These are phyloP conservation scores for Squalus acanthias DNA, from an alignment of 2,797 vertebrate species.

Conservation along the genomic window DNA sequence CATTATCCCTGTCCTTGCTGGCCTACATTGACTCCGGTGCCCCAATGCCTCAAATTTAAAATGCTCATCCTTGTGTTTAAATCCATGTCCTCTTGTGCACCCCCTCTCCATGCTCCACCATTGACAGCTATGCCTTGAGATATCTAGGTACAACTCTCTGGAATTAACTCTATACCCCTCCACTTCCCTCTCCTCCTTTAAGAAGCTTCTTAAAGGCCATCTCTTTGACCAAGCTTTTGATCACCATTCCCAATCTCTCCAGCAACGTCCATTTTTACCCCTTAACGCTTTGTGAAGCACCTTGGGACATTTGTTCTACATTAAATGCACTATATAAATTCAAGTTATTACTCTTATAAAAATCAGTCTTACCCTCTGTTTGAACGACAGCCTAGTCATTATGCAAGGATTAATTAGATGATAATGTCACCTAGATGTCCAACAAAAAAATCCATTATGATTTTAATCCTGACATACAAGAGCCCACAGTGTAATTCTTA, in stretches of 20 bases:
- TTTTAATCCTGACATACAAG: slow-evolving; percentile 35
- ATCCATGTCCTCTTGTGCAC: background rate
- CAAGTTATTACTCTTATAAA: background rate
- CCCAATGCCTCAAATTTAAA: background rate
- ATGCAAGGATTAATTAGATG: background rate
- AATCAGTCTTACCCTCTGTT: background rate
- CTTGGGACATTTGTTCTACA: background rate
- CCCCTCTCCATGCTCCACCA: background rate
- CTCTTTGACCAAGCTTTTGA: background rate
- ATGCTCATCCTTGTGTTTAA: background rate
- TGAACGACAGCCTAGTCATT: background rate
- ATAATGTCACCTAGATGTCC: background rate
- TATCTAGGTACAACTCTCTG: background rate
- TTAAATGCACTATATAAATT: background rate
- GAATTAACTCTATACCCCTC: background rate
- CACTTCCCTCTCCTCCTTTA: background rate
- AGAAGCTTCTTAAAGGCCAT: background rate
- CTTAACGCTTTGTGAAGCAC: background rate
- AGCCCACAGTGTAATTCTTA: slow-evolving; percentile 39
- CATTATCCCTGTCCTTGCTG: background rate
- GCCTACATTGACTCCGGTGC: background rate
- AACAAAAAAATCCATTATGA: background rate
- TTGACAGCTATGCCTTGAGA: background rate
- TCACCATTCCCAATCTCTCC: background rate
- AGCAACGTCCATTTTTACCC: background rate